Conservation (phyloP, 2,113 vertebrate species). For the pig (Sus scrofa) region T2T-Sscrofa CM000829.6:38235501-38236000, state of each 20-base stretch:
- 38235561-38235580: conserved; percentile 91
- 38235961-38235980: background rate
- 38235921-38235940: too few species aligned
- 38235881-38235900: too few species aligned
- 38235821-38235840: background rate
- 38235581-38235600: conserved; percentile 82
- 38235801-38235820: background rate
- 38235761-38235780: background rate
- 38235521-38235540: background rate
- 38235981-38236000: background rate
- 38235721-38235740: background rate
- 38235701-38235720: background rate
- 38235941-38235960: too few species aligned
- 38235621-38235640: conserved; percentile 89
- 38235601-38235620: conserved; percentile 87
- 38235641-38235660: conserved; percentile 92
- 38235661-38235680: conserved; percentile 90
- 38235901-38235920: too few species aligned
- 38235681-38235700: background rate
- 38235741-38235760: background rate
- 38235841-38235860: too few species aligned
- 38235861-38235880: too few species aligned
- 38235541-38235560: conserved; percentile 86
- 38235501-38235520: conserved; percentile 87
- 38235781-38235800: background rate